These are phyloP conservation scores for Phyllotreta striolata DNA, from an alignment of 2,888 invertebrate genomes.

Conservation along the genomic window DNA sequence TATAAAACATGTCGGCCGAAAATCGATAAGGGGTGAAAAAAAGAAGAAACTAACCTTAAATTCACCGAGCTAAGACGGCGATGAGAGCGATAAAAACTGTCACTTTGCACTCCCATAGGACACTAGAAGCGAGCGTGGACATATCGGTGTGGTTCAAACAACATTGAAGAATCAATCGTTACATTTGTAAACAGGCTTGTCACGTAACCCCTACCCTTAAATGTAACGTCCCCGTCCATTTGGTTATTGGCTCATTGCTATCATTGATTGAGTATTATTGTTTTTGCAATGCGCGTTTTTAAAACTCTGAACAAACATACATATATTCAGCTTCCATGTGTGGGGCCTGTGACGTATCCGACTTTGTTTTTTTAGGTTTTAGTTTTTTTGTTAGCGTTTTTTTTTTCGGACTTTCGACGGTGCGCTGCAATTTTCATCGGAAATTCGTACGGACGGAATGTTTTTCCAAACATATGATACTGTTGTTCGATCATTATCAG, in stretches of 20 bases:
- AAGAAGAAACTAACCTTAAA: slow-evolving; percentile 26
- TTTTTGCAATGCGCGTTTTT: slow-evolving; percentile 64
- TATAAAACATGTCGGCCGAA: slow-evolving; percentile 2
- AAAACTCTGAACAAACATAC: slow-evolving; percentile 62
- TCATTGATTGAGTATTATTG: slow-evolving; percentile 64
- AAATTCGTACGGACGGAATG: slow-evolving; percentile 6
- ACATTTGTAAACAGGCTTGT: slow-evolving; percentile 64
- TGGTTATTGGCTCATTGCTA: slow-evolving; percentile 64
- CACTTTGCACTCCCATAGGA: slow-evolving; percentile 47
- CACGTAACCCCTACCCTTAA: slow-evolving; percentile 59
- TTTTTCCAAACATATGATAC: slow-evolving; percentile 18
- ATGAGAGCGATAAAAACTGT: slow-evolving; percentile 27
- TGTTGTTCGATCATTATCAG: slow-evolving; percentile 5
- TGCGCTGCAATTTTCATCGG: slow-evolving; percentile 22
- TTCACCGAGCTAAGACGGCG: slow-evolving; percentile 21
- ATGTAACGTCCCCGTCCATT: slow-evolving; percentile 60
- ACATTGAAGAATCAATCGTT: slow-evolving; percentile 64
- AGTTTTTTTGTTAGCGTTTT: slow-evolving; percentile 41
- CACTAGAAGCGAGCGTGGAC: slow-evolving; percentile 56
- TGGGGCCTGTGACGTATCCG: slow-evolving; percentile 51
- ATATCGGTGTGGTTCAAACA: slow-evolving; percentile 61
- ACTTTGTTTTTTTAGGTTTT: slow-evolving; percentile 46
- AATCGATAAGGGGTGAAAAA: slow-evolving; percentile 9
- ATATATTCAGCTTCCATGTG: slow-evolving; percentile 49
- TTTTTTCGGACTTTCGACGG: slow-evolving; percentile 38